Evolutionary conservation across 2,113 vertebrate species (phyloP).

Genomic region (Cynoglossus semilaevis): DNA sequence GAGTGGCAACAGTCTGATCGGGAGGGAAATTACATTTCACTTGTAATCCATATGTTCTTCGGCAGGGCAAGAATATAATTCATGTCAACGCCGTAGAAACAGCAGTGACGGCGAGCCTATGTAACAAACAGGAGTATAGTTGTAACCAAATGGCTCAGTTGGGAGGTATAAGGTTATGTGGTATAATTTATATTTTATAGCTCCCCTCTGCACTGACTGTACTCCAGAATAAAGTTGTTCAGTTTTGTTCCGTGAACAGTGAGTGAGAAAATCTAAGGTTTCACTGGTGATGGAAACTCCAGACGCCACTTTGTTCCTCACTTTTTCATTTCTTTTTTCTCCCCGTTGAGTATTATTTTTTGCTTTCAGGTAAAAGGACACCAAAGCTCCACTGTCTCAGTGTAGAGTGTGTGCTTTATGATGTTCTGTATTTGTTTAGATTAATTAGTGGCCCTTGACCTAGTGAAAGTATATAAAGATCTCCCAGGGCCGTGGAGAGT

Average conservation of each 20-base stretch:
- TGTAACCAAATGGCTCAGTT: conserved; percentile 71
- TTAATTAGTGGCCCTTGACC: conserved; percentile 31
- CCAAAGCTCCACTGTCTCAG: conserved; percentile 9
- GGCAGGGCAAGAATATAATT: conserved; percentile 55
- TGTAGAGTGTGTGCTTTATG: conserved; percentile 9
- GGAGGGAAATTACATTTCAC: conserved; percentile 64
- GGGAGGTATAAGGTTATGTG: conserved; percentile 75
- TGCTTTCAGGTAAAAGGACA: conserved; percentile 38
- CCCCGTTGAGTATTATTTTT: conserved; percentile 46
- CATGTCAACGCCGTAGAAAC: conserved; percentile 60
- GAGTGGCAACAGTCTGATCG: conserved; percentile 56
- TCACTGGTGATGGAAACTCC: conserved; percentile 70
- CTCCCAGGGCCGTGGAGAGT: conserved; percentile 62
- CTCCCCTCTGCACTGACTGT: conserved; percentile 65
- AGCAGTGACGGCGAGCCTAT: conserved; percentile 47
- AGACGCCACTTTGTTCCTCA: conserved; percentile 56
- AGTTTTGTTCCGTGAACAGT: conserved; percentile 63
- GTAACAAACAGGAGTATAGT: conserved; percentile 68
- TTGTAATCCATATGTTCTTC: conserved; percentile 67
- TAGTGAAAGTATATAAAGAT: conserved; percentile 46
- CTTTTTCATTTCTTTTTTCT: conserved; percentile 47
- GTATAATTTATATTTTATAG: conserved; percentile 79
- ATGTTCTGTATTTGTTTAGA: background rate
- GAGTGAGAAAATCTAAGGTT: conserved; percentile 69
- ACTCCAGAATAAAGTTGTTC: conserved; percentile 73